phyloP scores from a whole-genome alignment of 2,797 vertebrate genomes.

The Ispidina lecontei region DNA sequence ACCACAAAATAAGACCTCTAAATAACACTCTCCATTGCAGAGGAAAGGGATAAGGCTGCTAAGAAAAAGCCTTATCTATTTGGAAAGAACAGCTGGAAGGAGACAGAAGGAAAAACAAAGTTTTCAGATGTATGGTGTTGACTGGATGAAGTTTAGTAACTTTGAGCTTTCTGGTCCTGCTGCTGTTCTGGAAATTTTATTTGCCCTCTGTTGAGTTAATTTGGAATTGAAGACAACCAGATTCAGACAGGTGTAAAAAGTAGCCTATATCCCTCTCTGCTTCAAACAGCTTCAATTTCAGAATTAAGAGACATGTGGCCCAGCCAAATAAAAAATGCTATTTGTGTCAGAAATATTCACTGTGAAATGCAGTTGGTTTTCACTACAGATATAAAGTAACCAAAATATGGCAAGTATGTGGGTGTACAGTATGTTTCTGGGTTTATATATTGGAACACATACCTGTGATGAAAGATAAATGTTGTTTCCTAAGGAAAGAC shows the following conservation, averaged over 20 bases:
- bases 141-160: neutral
- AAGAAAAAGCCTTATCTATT: neutral
- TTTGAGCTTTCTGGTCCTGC: neutral
- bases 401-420: neutral
- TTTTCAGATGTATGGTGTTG: neutral
- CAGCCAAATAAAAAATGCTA: neutral
- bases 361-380: neutral
- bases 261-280: neutral
- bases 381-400: neutral
- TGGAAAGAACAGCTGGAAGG: neutral
- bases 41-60: neutral
- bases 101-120: neutral
- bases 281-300: neutral
- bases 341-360: neutral
- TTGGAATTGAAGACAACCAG: neutral
- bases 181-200: neutral
- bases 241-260: neutral
- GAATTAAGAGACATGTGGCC: neutral
- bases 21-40: neutral
- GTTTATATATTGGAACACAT: neutral
- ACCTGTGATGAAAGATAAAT: neutral
- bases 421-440: neutral
- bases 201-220: neutral
- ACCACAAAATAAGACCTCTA: neutral
- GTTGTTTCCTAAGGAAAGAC: neutral